Conservation (phyloP, 2,797 vertebrate genomes). For the Enteromius fasciolatus region DNA sequence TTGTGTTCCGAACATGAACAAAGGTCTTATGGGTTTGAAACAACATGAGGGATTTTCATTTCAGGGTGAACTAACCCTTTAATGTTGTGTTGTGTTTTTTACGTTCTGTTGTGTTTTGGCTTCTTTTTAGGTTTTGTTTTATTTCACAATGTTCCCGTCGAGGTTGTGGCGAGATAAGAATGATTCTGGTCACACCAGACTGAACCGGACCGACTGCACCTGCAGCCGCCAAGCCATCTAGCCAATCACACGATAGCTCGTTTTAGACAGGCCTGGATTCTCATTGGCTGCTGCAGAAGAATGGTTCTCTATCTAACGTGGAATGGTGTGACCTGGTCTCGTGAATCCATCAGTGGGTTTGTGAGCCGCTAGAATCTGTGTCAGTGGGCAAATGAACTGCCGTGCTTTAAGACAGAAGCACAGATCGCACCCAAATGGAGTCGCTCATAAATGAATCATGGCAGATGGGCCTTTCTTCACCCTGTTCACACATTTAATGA, state of each 20-base stretch:
- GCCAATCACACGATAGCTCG: conserved; percentile 48
- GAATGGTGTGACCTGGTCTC: conserved; percentile 16
- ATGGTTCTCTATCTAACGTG: conserved; percentile 19
- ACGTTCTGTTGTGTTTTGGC: conserved; percentile 72
- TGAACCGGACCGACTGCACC: conserved; percentile 48
- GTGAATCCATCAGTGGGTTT: conserved; percentile 30
- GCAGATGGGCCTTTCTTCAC: conserved; percentile 46
- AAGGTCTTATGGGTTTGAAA: too few relatives aligned
- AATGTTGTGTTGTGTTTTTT: conserved; percentile 84
- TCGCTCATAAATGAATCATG: conserved; percentile 58
- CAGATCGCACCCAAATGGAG: conserved; percentile 50
- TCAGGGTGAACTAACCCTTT: too few relatives aligned
- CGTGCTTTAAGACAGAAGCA: conserved; percentile 37
- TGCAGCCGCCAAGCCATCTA: conserved; percentile 39
- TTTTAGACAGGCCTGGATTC: conserved; percentile 32
- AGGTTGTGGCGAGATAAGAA: conserved; percentile 89
- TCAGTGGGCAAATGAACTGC: conserved; percentile 52
- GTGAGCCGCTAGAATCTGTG: conserved; percentile 50
- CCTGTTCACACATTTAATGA: conserved; percentile 41
- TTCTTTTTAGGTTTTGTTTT: conserved; percentile 98
- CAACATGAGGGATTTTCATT: too few relatives aligned
- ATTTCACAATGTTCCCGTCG: conserved; percentile 97
- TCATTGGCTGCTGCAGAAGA: conserved; percentile 14
- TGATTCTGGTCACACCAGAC: conserved; percentile 49
- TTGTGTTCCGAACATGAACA: too few relatives aligned